These are phyloP conservation scores for Ammodytes marinus DNA, from an alignment of 2,113 vertebrate genomes.

Conservation along the genomic window DNA sequence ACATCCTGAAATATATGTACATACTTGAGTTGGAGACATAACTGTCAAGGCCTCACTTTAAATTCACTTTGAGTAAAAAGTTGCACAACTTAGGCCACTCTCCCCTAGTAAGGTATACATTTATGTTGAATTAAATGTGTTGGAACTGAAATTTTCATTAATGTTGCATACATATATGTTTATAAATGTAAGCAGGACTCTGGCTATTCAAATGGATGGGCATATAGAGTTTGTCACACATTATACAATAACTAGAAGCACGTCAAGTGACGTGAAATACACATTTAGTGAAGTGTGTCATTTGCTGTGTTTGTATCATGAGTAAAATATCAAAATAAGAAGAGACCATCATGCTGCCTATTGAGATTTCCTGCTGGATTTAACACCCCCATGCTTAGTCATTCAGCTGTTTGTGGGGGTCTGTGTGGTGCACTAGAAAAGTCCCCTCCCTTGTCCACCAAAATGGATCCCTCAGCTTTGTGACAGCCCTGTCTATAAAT, in stretches of 20 bases:
- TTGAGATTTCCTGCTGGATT: slow-evolving; percentile 47
- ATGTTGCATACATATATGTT: too few relatives aligned
- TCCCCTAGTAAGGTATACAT: too few relatives aligned
- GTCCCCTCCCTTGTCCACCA: slow-evolving; percentile 80
- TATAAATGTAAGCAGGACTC: background rate
- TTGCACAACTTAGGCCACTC: too few relatives aligned
- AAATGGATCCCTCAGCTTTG: slow-evolving; percentile 82
- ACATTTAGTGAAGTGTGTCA: background rate
- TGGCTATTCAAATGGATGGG: background rate
- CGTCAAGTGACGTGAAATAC: background rate
- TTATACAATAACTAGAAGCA: background rate
- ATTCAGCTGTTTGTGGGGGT: slow-evolving; percentile 76
- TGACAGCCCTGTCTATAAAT: slow-evolving; percentile 89
- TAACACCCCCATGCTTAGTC: slow-evolving; percentile 41
- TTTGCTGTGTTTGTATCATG: slow-evolving; percentile 8
- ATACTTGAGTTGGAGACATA: too few relatives aligned
- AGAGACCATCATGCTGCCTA: background rate
- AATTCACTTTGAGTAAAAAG: too few relatives aligned
- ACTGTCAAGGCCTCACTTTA: too few relatives aligned
- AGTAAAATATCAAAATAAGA: slow-evolving; percentile 15
- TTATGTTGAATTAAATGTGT: background rate
- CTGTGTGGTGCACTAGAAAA: slow-evolving; percentile 71
- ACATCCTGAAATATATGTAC: too few relatives aligned
- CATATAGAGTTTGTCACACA: background rate
- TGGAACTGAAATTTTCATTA: background rate